phyloP scores from a whole-genome alignment of 2,888 invertebrate genomes.

The Busseola fusca region DNA sequence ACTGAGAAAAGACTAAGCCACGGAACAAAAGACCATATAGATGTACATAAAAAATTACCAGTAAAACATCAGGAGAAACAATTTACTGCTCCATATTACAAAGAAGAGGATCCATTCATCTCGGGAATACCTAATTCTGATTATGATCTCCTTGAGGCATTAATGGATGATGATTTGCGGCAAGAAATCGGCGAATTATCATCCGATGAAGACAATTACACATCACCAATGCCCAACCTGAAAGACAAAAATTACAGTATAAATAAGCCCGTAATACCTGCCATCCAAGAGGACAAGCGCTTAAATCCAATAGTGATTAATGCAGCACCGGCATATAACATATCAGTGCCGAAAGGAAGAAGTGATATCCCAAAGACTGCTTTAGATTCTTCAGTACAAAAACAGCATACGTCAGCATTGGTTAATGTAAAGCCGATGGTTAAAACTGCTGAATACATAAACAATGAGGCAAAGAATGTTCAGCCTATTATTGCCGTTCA shows the following conservation, averaged over 20 bases:
- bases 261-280: slow-evolving; percentile 39
- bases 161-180: slow-evolving; percentile 83
- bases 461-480: slow-evolving; percentile 7
- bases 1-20: slow-evolving; percentile 35
- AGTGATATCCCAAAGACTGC: slow-evolving; percentile 23
- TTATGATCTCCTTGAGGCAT: slow-evolving; percentile 83
- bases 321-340: slow-evolving; percentile 22
- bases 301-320: slow-evolving; percentile 22
- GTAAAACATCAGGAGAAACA: slow-evolving; percentile 61
- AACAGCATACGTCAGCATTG: slow-evolving; percentile 12
- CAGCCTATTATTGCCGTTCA: slow-evolving; percentile 24
- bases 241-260: slow-evolving; percentile 59
- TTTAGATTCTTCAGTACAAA: slow-evolving; percentile 16
- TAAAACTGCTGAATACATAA: slow-evolving; percentile 25
- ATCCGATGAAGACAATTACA: slow-evolving; percentile 78
- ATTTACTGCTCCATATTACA: slow-evolving; percentile 57
- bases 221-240: slow-evolving; percentile 47
- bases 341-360: slow-evolving; percentile 22
- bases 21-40: slow-evolving; percentile 22
- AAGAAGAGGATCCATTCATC: slow-evolving; percentile 75
- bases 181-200: slow-evolving; percentile 84
- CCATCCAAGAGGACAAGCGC: slow-evolving; percentile 34
- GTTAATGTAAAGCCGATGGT: slow-evolving; percentile 19
- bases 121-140: slow-evolving; percentile 80
- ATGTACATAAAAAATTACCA: slow-evolving; percentile 41